A percentile compares a stretch with the other conserved stretches of the same genome.
phyloP scores from a whole-genome alignment of 2,113 vertebrate species.

The Pelvicachromis taeniatus region DNA sequence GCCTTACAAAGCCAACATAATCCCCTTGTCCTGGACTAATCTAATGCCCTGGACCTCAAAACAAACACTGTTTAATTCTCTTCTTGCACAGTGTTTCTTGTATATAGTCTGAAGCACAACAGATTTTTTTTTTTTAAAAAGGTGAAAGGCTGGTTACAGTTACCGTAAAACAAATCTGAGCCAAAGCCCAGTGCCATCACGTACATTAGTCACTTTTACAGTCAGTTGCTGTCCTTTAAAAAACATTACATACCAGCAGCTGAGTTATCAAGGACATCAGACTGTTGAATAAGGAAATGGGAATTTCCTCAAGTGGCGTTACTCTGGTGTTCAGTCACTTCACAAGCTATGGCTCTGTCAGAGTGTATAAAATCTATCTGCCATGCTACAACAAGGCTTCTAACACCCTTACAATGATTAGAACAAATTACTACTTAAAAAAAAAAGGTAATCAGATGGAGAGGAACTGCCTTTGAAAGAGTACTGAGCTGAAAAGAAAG shows the following conservation, averaged over 20 bases:
- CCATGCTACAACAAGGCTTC: neutral
- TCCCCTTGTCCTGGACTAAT: slow-evolving; percentile 56
- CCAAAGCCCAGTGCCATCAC: neutral
- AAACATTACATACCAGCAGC: neutral
- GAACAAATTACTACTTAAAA: slow-evolving; percentile 10
- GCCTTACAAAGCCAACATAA: slow-evolving; percentile 55
- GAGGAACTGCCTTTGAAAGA: slow-evolving; percentile 9
- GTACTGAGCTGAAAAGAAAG: neutral
- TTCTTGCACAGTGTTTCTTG: neutral
- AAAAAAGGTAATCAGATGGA: neutral
- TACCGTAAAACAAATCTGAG: neutral
- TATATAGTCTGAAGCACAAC: neutral
- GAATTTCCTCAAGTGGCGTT: neutral
- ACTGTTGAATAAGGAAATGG: neutral
- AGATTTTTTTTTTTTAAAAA: neutral
- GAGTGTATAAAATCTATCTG: neutral
- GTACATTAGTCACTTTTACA: neutral
- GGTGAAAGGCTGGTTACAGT: neutral
- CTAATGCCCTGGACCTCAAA: slow-evolving; percentile 44
- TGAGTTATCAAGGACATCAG: neutral
- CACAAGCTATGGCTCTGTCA: slow-evolving; percentile 21
- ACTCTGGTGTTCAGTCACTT: neutral
- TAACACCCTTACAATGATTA: neutral
- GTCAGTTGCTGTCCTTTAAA: neutral
- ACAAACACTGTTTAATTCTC: slow-evolving; percentile 41